These are phyloP conservation scores for pig (Sus scrofa) DNA, from an alignment of 2,113 vertebrate genomes.

Conservation along the genomic window T2T-Sscrofa CM000826.6:128835501-128836000, in stretches of 20 bases:
- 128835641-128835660: slow-evolving; percentile 30
- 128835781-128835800: slow-evolving; percentile 48
- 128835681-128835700: not conserved
- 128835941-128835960: not conserved
- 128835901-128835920: not conserved
- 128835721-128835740: not conserved
- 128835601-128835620: not conserved
- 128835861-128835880: not conserved
- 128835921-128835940: not conserved
- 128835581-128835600: not conserved
- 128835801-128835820: not conserved
- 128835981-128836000: not conserved
- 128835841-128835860: not conserved
- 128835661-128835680: not conserved
- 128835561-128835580: not conserved
- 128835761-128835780: not conserved
- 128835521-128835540: not conserved
- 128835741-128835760: not conserved
- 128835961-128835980: not conserved
- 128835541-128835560: not conserved
- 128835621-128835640: slow-evolving; percentile 29
- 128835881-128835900: not conserved
- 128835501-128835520: not conserved
- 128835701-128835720: slow-evolving; percentile 7
- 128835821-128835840: not conserved